Conservation (phyloP, 1,140 invertebrate species). For the Aphelinus atriplicis region DNA sequence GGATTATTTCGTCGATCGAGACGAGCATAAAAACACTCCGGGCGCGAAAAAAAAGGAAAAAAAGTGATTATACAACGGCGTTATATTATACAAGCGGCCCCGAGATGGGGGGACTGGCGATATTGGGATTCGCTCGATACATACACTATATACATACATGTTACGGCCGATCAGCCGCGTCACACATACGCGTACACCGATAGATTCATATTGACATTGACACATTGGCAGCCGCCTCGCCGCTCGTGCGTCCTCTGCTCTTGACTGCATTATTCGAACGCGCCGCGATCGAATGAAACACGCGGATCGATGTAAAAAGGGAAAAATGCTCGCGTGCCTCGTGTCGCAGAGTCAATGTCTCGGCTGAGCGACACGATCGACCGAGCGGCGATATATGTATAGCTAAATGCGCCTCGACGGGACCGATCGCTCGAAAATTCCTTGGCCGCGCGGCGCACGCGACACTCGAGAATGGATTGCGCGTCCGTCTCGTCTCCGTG, state of each 20-base stretch:
- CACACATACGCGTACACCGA: constrained; percentile 57
- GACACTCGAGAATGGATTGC: no score
- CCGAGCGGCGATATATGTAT: not conserved
- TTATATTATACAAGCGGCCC: no score
- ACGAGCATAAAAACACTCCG: no score
- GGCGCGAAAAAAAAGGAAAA: not conserved
- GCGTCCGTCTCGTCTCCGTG: no score
- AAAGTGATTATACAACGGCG: not conserved
- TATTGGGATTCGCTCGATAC: constrained; percentile 37
- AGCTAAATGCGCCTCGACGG: not conserved
- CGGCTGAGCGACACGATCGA: not conserved
- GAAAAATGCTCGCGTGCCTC: not conserved
- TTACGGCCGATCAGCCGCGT: constrained; percentile 48
- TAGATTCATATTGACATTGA: constrained; percentile 61
- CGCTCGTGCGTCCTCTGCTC: not conserved
- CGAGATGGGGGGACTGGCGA: not conserved
- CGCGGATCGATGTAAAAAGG: not conserved
- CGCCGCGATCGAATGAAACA: not conserved
- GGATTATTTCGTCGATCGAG: no score
- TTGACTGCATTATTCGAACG: not conserved
- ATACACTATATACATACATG: constrained; percentile 7
- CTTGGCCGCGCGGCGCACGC: no score
- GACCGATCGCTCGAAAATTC: no score
- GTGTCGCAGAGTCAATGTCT: constrained; percentile 9
- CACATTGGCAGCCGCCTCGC: constrained; percentile 60